These are phyloP conservation scores for Acanthosepion lycidas DNA, from an alignment of 2,888 invertebrate genomes.

Conservation along the genomic window DNA sequence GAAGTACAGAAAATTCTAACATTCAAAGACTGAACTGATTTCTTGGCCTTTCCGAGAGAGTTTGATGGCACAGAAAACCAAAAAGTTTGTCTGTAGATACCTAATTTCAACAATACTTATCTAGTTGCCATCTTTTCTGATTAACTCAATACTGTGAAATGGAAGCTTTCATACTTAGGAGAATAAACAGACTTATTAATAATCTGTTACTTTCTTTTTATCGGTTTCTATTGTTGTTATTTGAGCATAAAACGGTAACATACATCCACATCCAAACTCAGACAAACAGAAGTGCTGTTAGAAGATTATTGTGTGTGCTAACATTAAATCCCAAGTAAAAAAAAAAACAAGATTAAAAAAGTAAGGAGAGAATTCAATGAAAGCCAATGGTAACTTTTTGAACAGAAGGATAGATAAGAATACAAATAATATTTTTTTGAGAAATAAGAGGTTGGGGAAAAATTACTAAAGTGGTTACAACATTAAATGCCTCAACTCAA, in stretches of 20 bases:
- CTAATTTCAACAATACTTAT: not conserved
- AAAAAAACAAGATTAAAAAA: not conserved
- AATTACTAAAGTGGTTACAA: too few species aligned
- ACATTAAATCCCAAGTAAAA: not conserved
- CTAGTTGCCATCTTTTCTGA: not conserved
- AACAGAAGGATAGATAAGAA: not conserved
- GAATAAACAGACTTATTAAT: not conserved
- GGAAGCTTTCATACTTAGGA: not conserved
- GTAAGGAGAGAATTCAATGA: not conserved
- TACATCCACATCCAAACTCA: not conserved
- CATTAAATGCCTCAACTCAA: too few species aligned
- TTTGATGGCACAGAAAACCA: not conserved
- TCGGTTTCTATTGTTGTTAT: too few species aligned
- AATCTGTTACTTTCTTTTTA: too few species aligned
- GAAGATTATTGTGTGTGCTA: not conserved
- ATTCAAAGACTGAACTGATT: constrained; percentile 52
- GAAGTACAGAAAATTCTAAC: constrained; percentile 47
- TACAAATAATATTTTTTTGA: too few species aligned
- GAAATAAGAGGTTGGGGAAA: too few species aligned
- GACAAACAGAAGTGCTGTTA: not conserved
- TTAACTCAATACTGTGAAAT: not conserved
- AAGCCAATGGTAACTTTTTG: not conserved
- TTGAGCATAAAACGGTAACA: too few species aligned
- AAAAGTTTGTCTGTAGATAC: not conserved
- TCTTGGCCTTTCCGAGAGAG: constrained; percentile 43